Base-by-base conservation (phyloP, 64 coral and sea anemone genomes). In the Actinia tenebrosa region DNA sequence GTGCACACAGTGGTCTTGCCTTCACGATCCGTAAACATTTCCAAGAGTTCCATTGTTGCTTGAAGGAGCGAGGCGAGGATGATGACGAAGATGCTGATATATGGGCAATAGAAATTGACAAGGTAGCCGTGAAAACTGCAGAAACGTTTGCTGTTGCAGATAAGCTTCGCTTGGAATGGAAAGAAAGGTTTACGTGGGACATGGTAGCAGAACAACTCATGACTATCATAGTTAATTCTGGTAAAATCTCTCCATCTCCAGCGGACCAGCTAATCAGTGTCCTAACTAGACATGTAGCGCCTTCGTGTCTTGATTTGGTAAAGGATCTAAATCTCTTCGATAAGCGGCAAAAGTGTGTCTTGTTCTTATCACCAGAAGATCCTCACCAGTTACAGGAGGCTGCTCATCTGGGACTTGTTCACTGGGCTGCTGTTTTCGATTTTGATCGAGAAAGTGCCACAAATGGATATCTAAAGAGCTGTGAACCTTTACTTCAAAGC, bases 341-440 rank as follows among this genome's bases (percentile, higher is more conserved):
- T 60, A 91, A 62, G 78, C 22, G 89, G 16, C 85, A 78, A 17
- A 84, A 84, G 60, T 84, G 83, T 85, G 86, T 94, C 23, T 55
- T 94, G 23, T 91, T 94, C 26, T 22, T 94, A 52, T 94, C 93
- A 1, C 93, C 93, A 56, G 85, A 87, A 78, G 86, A 94, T 72
- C 68, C 68, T 72, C 68, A 30, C 30, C 68, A 27, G 10, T 27
- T 72, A 22, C 22, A 22, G 20, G 7, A 77, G 11, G 80, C 77
- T 13, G 60, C 18, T 72, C 25, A 72, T 16, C 68, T 72, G 18
- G 89, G 59, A 14, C 45, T 84, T 27, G 93, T 94, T 10, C 89
- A 85, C 26, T 94, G 93, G 93, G 60, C 83, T 56, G 80, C 93
- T 54, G 93, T 94, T 0, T 94, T 94, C 45, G 93, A 94, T 79